These are phyloP conservation scores for Sternarchorhynchus goeldii DNA, from an alignment of 2,797 vertebrate species.

Conservation along the genomic window DNA sequence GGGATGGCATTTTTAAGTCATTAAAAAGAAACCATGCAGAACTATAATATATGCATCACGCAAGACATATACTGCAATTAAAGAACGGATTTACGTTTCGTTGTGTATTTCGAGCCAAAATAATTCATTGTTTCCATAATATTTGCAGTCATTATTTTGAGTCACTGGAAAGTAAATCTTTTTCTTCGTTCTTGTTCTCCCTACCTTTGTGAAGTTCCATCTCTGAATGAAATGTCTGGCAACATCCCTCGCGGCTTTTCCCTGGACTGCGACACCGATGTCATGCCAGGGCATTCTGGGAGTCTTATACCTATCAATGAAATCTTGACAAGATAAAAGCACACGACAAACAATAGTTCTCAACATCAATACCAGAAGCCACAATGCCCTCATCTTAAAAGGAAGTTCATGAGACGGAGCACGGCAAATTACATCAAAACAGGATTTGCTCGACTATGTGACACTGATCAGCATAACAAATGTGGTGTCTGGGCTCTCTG, in stretches of 20 bases:
- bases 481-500: constrained; percentile 36
- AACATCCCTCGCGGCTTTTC: constrained; percentile 48
- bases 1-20: not conserved
- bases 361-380: constrained; percentile 43
- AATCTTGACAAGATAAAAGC: constrained; percentile 56
- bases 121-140: not conserved
- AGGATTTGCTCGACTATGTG: constrained; percentile 19
- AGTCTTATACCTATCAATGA: constrained; percentile 58
- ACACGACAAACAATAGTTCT: constrained; percentile 45
- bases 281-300: constrained; percentile 61
- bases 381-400: constrained; percentile 48
- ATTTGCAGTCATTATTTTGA: not conserved
- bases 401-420: constrained; percentile 23
- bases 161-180: not conserved
- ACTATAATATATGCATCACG: constrained; percentile 14
- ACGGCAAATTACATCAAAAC: constrained; percentile 13
- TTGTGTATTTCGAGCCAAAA: not conserved
- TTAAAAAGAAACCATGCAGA: not conserved
- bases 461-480: constrained; percentile 50
- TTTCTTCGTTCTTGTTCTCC: not conserved
- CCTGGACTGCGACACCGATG: constrained; percentile 51
- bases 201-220: constrained; percentile 62
- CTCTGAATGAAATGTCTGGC: constrained; percentile 57
- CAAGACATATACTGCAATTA: not conserved
- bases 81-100: not conserved